Evolutionary conservation across 2,113 vertebrate species (phyloP).

Genomic region (Corythornis cristatus): DNA sequence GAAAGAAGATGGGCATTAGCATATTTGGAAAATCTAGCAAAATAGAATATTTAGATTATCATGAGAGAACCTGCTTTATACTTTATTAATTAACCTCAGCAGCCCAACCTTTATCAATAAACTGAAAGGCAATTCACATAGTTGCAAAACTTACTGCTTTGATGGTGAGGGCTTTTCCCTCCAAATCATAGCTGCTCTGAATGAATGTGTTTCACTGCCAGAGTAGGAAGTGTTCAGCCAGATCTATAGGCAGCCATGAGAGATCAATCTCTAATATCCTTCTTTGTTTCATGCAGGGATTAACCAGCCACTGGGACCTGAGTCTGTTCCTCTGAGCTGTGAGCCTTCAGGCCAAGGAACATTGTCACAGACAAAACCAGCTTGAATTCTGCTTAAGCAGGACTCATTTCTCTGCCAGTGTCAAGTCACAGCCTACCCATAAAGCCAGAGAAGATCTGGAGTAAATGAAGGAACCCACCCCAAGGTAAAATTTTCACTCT

Average conservation of each 20-base stretch:
- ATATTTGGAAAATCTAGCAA: neutral
- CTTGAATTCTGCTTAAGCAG: neutral
- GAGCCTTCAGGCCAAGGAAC: neutral
- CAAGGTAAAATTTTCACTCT: neutral
- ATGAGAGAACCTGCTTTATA: neutral
- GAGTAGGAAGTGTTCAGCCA: neutral
- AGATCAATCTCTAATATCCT: neutral
- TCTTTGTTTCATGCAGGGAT: neutral
- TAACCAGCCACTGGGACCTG: neutral
- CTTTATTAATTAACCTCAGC: neutral
- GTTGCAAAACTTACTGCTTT: neutral
- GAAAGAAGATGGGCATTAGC: neutral
- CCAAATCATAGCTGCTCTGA: neutral
- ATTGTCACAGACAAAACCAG: neutral
- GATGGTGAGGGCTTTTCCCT: fast-evolving
- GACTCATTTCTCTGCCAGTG: neutral
- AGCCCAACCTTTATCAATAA: neutral
- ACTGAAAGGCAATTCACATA: neutral
- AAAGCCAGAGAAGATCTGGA: neutral
- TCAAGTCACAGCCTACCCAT: neutral
- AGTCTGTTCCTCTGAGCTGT: neutral
- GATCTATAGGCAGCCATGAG: neutral
- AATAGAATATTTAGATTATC: neutral
- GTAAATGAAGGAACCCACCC: neutral
- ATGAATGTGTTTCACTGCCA: neutral